phyloP scores from a whole-genome alignment of 2,888 invertebrate species.

The Punctoribates punctum region DNA sequence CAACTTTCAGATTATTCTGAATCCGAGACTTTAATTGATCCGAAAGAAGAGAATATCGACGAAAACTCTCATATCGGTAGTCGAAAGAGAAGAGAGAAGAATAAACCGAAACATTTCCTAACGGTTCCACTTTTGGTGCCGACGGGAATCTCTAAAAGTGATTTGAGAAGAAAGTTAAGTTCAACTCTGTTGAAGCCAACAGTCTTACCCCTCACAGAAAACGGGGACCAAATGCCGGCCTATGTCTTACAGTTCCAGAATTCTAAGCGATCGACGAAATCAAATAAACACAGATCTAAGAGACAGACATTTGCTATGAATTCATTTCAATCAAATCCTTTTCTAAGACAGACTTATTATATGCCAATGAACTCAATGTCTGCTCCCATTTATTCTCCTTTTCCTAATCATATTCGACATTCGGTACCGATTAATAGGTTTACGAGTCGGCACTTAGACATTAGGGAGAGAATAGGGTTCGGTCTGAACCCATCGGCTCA shows the following conservation, averaged over 20 bases:
- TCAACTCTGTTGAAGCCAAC: conserved; percentile 36
- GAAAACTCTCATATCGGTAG: not conserved
- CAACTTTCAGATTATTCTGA: not conserved
- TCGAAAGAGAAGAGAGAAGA: not conserved
- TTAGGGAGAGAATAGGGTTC: not conserved
- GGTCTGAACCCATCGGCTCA: not conserved
- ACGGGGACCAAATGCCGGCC: conserved; percentile 38
- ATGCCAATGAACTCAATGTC: not conserved
- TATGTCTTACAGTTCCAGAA: conserved; percentile 37
- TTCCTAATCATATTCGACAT: not conserved
- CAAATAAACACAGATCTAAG: not conserved
- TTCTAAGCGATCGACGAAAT: not conserved
- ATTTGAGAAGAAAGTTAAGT: conserved; percentile 15
- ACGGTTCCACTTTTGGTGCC: conserved; percentile 38
- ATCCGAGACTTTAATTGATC: not conserved
- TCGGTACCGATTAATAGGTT: not conserved
- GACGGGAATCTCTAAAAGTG: conserved; percentile 13
- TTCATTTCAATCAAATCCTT: not conserved
- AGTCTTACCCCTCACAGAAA: conserved; percentile 35
- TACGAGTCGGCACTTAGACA: not conserved
- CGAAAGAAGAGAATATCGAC: not conserved
- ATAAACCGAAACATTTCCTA: not conserved
- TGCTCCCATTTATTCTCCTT: not conserved
- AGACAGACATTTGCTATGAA: conserved; percentile 1
- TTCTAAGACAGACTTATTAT: not conserved